Conservation (phyloP, 2,888 invertebrate species). For the Cryptophagus acutangulus region DNA sequence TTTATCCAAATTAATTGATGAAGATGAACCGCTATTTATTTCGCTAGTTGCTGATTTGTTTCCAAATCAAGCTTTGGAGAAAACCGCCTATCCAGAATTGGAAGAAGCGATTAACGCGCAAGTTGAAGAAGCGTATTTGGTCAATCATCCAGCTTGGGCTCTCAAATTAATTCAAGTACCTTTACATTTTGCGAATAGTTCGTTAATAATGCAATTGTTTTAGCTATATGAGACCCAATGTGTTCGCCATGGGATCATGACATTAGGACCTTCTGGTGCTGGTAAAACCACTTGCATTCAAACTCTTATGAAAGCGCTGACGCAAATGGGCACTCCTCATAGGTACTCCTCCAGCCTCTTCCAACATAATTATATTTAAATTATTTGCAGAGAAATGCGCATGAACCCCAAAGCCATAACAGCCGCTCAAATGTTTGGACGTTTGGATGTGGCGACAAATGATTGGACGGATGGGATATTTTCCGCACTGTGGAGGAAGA, state of each 20-base stretch:
- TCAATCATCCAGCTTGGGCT: constrained; percentile 93
- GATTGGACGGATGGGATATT: constrained; percentile 99
- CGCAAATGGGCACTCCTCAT: constrained; percentile 78
- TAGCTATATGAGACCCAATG: constrained; percentile 91
- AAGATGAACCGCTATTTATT: constrained; percentile 96
- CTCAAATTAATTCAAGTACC: constrained; percentile 86
- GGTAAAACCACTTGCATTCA: constrained; percentile 92
- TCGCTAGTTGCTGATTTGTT: constrained; percentile 93
- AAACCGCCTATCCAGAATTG: constrained; percentile 82
- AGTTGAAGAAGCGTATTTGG: constrained; percentile 72
- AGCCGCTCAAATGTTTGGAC: constrained; percentile 95
- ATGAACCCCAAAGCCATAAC: constrained; percentile 99
- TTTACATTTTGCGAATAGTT: no score
- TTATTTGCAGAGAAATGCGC: constrained; percentile 70
- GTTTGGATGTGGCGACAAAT: constrained; percentile 93
- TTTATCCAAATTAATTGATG: constrained; percentile 92
- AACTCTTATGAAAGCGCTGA: constrained; percentile 83
- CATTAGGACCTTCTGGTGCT: constrained; percentile 88
- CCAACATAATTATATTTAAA: background rate
- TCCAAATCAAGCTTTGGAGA: constrained; percentile 90
- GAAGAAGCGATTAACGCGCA: constrained; percentile 84
- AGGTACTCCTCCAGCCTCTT: constrained; percentile 51
- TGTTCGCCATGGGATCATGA: constrained; percentile 95
- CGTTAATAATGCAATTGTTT: constrained; percentile 15
- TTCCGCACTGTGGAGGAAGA: constrained; percentile 93